Percentiles rank a stretch among this genome's conserved stretches.
Conservation (phyloP, 2,797 vertebrate genomes). For the Microctenopoma steveboyesi region DNA sequence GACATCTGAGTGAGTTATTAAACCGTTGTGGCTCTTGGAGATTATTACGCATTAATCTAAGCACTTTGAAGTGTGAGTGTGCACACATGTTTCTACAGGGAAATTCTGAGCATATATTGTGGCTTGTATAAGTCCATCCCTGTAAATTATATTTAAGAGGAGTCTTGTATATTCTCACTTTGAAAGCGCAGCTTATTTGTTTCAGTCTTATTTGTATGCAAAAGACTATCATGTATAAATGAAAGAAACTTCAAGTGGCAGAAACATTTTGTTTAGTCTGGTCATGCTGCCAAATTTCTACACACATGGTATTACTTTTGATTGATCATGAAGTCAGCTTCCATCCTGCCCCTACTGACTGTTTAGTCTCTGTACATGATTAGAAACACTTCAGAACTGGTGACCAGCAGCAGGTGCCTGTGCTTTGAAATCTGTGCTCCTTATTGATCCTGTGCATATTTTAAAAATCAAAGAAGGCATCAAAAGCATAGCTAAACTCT, state of each 20-base stretch:
- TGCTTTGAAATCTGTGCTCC: constrained; percentile 87
- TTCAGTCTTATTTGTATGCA: constrained; percentile 22
- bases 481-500: constrained; percentile 87
- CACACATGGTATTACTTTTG: constrained; percentile 54
- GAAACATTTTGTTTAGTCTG: constrained; percentile 40
- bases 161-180: constrained; percentile 26
- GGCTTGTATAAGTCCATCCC: constrained; percentile 32
- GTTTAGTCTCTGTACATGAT: constrained; percentile 76
- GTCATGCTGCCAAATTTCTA: constrained; percentile 52
- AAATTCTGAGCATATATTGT: constrained; percentile 52
- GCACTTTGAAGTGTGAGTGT: constrained; percentile 79
- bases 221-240: constrained; percentile 39
- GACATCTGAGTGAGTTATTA: constrained; percentile 80
- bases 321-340: constrained; percentile 67
- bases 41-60: constrained; percentile 82
- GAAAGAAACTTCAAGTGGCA: constrained; percentile 29
- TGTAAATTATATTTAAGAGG: constrained; percentile 44
- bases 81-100: constrained; percentile 26
- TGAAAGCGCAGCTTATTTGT: constrained; percentile 24
- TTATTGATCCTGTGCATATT: constrained; percentile 88
- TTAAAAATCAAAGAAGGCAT: constrained; percentile 86
- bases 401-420: constrained; percentile 88
- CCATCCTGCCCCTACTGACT: constrained; percentile 55
- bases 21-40: constrained; percentile 77
- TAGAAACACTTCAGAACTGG: constrained; percentile 88